These are phyloP conservation scores for Cryptus viduatorius DNA, from an alignment of 2,888 invertebrate genomes.

Conservation along the genomic window DNA sequence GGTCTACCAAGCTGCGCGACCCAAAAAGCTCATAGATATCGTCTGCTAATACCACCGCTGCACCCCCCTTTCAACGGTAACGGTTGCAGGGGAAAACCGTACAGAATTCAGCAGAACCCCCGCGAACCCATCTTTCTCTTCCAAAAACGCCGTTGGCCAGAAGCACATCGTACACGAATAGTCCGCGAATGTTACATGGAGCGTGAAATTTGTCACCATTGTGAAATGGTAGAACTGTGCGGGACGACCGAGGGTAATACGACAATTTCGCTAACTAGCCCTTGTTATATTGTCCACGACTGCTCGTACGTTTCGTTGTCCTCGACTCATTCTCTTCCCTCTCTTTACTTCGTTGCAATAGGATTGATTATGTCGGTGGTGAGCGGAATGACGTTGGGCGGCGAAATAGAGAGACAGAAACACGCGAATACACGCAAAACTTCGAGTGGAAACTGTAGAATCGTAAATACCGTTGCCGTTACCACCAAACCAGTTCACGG, in stretches of 20 bases:
- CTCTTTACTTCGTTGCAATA: conserved; percentile 39
- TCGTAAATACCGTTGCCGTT: conserved; percentile 26
- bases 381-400: conserved; percentile 11
- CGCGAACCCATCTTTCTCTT: conserved; percentile 30
- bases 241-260: conserved; percentile 79
- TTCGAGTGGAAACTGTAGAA: conserved; percentile 43
- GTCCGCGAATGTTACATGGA: conserved; percentile 77
- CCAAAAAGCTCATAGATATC: not conserved
- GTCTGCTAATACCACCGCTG: not conserved
- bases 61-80: conserved; percentile 1
- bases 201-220: conserved; percentile 84
- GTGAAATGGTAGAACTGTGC: conserved; percentile 76
- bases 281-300: conserved; percentile 80
- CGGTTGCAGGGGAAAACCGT: conserved; percentile 22
- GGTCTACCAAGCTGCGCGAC: not conserved
- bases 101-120: conserved; percentile 3
- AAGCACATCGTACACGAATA: conserved; percentile 69
- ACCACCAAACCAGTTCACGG: not conserved
- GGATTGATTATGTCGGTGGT: conserved; percentile 46
- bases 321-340: conserved; percentile 30
- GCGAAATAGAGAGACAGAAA: conserved; percentile 6
- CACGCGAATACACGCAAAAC: not conserved
- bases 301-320: conserved; percentile 70
- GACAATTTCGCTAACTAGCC: conserved; percentile 82
- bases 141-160: conserved; percentile 42